Base-by-base conservation (phyloP, 53 echinoderm and acorn worm genomes). In the Crossaster papposus region DNA sequence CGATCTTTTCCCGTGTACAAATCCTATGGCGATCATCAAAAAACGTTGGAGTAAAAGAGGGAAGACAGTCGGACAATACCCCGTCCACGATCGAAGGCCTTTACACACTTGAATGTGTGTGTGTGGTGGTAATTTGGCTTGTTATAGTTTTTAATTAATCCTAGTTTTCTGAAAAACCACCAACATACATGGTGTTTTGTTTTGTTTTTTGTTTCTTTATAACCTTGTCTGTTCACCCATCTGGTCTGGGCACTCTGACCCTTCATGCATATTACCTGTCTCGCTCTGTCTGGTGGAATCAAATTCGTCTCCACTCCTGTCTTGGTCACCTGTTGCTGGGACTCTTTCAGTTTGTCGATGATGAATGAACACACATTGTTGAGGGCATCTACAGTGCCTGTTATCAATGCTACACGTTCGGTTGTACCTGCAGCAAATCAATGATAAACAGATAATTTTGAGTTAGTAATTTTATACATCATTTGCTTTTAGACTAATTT, bases 351-450 rank as follows among this genome's bases (percentile, higher is more conserved):
- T 74, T 97, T 97, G 54, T 97, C 98, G 18, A 97, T 90, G 82
- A 97, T 93, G 85, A 97, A 95, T 35, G 85, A 73, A 52, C 91
- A 91, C 22, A 97, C 95, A n/a, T 81, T 81, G 81, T 96, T 97
- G 68, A 97, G 90, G 20, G 98, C 90, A 63, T 97, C 98, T 17
- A 96, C 98, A 74, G 98, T 94, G 64, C 98, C 98, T 20, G 98
- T 97, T 73, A 97, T 85, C 86, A 97, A 85, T 11, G 95, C 96
- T 63, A 97, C 89, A 72, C 98, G 90, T 81, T 97, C 98, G 79
- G 96, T 94, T 89, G 98, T 97, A 85, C 98, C 98, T 97, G 90
- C 23, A 88, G 33, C 30, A 24, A 71, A 65, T 53, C 26, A 65
- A 35, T n/a, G n/a, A n/a, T 11, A 68, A 28, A 68, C n/a, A 68